phyloP scores from a whole-genome alignment of 2,797 vertebrate genomes.

The Ispidina picta region DNA sequence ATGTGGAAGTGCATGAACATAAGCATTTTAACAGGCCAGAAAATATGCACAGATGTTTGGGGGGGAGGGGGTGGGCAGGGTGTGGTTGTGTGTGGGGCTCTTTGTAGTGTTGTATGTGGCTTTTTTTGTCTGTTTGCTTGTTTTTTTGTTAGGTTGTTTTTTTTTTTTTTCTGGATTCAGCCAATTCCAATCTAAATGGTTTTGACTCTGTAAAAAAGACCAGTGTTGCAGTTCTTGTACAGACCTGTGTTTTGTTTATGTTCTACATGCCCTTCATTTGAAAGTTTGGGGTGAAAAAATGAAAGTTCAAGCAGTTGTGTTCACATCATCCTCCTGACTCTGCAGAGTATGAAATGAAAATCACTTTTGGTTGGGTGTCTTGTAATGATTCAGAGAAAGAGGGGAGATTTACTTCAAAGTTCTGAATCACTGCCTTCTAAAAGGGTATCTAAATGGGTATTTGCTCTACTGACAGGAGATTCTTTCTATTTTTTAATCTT shows the following conservation, averaged over 20 bases:
- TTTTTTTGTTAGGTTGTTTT: neutral
- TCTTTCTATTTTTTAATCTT: neutral
- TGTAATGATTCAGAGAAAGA: neutral
- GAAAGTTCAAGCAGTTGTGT: neutral
- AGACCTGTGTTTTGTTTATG: neutral
- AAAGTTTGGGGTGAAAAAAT: neutral
- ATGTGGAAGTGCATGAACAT: neutral
- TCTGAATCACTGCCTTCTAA: neutral
- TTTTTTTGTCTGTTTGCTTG: neutral
- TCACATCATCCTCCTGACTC: neutral
- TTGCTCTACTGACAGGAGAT: neutral
- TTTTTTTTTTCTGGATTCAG: neutral
- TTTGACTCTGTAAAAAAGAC: constrained; percentile 34
- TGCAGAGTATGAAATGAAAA: neutral
- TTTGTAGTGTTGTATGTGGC: too few relatives aligned
- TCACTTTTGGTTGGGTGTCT: neutral
- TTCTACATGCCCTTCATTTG: neutral
- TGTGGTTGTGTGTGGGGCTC: too few relatives aligned
- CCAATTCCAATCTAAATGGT: constrained; percentile 35
- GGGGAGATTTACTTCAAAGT: accelerated
- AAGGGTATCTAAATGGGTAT: neutral
- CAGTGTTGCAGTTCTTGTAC: neutral
- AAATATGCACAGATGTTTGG: constrained; percentile 47
- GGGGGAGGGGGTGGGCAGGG: too few relatives aligned
- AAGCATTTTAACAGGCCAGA: neutral